A percentile compares a stretch with the other conserved stretches of the same genome.
Evolutionary conservation across 2,797 vertebrate species (phyloP).

Genomic region (Crossoptilon crossoptilon): DNA sequence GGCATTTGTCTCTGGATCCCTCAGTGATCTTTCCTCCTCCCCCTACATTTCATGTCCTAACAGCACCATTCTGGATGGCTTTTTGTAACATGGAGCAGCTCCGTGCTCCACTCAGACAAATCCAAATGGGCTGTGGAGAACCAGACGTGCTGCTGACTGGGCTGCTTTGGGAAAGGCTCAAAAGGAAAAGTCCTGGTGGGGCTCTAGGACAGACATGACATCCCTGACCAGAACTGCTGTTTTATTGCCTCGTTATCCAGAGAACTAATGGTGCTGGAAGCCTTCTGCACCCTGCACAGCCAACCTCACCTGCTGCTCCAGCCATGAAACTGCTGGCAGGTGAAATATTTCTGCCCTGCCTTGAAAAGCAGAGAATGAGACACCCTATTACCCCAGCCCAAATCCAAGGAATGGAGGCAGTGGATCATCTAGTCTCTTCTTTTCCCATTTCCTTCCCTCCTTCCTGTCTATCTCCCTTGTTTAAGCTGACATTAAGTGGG

Average conservation of each 20-base stretch:
- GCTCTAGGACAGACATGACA: background rate
- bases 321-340: background rate
- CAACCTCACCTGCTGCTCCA: background rate
- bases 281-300: background rate
- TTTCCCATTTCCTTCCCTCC: background rate
- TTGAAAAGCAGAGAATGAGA: background rate
- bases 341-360: background rate
- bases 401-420: background rate
- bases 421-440: background rate
- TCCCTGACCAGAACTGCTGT: background rate
- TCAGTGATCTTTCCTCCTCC: background rate
- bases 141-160: background rate
- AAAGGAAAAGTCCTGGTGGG: background rate
- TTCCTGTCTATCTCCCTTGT: background rate
- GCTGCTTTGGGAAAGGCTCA: background rate
- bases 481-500: background rate
- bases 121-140: background rate
- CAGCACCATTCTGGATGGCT: background rate
- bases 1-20: background rate
- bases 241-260: background rate
- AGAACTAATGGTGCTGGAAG: background rate
- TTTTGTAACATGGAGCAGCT: background rate
- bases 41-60: background rate
- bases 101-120: background rate
- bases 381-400: background rate